Conservation (phyloP, 2,113 vertebrate genomes). For the Alaudala cheleensis region DNA sequence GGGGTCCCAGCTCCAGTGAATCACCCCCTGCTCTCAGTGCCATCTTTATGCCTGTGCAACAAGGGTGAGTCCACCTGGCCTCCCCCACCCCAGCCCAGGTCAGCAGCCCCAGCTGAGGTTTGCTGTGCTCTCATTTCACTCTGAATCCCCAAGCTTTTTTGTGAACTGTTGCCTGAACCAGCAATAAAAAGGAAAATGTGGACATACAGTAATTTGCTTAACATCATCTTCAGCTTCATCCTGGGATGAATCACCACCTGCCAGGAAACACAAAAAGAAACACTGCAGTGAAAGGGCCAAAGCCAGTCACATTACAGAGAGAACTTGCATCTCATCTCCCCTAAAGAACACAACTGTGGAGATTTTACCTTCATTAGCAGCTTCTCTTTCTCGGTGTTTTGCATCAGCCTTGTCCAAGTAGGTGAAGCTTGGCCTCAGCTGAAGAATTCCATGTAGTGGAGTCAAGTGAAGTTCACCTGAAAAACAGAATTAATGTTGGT, state of each 20-base stretch:
- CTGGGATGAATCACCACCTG: slow-evolving; percentile 96
- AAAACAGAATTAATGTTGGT: neutral
- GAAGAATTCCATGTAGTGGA: slow-evolving; percentile 93
- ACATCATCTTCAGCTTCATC: slow-evolving; percentile 95
- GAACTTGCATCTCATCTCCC: neutral
- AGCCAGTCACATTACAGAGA: neutral
- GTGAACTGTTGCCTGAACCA: neutral
- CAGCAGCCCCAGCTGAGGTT: neutral
- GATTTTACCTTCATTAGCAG: slow-evolving; percentile 88
- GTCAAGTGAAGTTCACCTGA: slow-evolving; percentile 96
- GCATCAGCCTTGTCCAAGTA: slow-evolving; percentile 96
- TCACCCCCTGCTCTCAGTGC: neutral
- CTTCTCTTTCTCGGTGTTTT: slow-evolving; percentile 93
- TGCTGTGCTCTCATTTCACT: neutral
- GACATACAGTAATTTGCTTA: slow-evolving; percentile 93
- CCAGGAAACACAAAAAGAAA: neutral
- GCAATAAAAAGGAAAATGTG: neutral
- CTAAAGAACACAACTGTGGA: neutral
- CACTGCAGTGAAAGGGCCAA: neutral
- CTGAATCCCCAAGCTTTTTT: neutral
- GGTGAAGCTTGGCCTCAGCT: slow-evolving; percentile 94
- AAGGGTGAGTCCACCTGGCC: neutral
- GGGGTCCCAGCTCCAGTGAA: neutral
- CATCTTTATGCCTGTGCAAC: neutral
- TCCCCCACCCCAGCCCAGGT: neutral